A percentile compares a stretch with the other conserved stretches of the same genome.
Evolutionary conservation across 2,797 vertebrate species (phyloP).

Genomic region (Enteromius fasciolatus): DNA sequence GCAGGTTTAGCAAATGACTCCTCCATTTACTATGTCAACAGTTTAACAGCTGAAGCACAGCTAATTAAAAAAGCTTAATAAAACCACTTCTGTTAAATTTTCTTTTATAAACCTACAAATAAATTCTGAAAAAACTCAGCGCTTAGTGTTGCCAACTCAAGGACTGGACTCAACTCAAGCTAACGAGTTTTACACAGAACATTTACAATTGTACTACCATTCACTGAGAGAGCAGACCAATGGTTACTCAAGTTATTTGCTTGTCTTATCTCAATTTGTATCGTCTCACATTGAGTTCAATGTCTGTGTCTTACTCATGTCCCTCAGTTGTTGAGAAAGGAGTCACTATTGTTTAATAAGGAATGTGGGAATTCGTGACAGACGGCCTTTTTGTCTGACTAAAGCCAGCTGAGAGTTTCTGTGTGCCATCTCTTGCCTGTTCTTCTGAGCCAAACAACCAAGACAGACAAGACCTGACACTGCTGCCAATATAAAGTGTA

Average conservation of each 20-base stretch:
- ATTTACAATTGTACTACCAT: background rate
- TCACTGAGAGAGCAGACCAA: background rate
- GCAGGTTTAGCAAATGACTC: background rate
- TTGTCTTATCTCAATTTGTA: background rate
- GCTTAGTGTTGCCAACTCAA: background rate
- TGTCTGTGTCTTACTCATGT: background rate
- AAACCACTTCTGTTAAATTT: too few relatives aligned
- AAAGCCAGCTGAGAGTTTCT: slow-evolving; percentile 64
- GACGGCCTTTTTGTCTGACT: slow-evolving; percentile 67
- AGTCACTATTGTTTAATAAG: slow-evolving; percentile 70
- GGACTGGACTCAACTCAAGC: background rate
- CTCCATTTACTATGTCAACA: too few relatives aligned
- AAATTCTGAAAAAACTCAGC: background rate
- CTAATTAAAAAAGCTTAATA: too few relatives aligned
- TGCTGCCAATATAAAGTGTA: background rate
- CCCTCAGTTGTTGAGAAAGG: slow-evolving; percentile 43
- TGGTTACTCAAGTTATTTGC: background rate
- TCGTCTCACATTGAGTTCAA: background rate
- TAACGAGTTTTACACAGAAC: background rate
- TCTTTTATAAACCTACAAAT: too few relatives aligned
- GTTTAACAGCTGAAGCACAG: too few relatives aligned
- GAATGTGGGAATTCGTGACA: slow-evolving; percentile 75
- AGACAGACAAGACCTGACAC: background rate
- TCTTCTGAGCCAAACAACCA: background rate
- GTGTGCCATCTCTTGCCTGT: slow-evolving; percentile 23